A percentile compares a stretch with the other conserved stretches of the same genome.
Evolutionary conservation across 1,140 invertebrate species (phyloP).

Genomic region (Lepidotrigona ventralis): DNA sequence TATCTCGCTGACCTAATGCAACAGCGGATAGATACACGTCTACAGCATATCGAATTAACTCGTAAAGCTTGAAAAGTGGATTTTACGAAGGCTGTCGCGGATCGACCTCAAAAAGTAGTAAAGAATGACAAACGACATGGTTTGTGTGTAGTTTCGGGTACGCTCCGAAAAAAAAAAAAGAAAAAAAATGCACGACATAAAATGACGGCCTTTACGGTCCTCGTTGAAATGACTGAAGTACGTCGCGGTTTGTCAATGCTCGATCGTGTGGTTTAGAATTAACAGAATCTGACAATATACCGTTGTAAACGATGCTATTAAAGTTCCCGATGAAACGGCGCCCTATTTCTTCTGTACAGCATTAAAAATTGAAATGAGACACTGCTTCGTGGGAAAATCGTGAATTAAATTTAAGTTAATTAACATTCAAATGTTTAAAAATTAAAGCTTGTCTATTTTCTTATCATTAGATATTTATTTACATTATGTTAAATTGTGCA

Average conservation of each 20-base stretch:
- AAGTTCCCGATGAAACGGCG: not conserved
- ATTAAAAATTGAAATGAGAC: too few relatives aligned
- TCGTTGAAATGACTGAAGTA: not conserved
- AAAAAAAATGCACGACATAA: not conserved
- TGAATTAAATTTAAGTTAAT: too few relatives aligned
- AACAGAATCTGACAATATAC: not conserved
- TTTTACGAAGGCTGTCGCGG: constrained; percentile 11
- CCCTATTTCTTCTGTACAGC: too few relatives aligned
- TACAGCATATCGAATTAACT: constrained; percentile 20
- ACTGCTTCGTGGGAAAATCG: too few relatives aligned
- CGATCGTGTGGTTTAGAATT: not conserved
- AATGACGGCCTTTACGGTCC: not conserved
- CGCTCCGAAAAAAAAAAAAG: not conserved
- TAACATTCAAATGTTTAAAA: too few relatives aligned
- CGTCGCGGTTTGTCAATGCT: not conserved
- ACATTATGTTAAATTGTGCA: too few relatives aligned
- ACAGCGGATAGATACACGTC: not conserved
- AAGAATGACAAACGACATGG: constrained; percentile 26
- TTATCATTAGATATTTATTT: too few relatives aligned
- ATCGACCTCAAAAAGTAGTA: constrained; percentile 22
- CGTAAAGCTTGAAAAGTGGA: constrained; percentile 8
- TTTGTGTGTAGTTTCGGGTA: not conserved
- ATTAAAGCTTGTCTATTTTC: too few relatives aligned
- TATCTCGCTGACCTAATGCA: not conserved
- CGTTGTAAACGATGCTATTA: not conserved